Conservation (phyloP, 2,888 invertebrate species). For the Papilio elwesi region DNA sequence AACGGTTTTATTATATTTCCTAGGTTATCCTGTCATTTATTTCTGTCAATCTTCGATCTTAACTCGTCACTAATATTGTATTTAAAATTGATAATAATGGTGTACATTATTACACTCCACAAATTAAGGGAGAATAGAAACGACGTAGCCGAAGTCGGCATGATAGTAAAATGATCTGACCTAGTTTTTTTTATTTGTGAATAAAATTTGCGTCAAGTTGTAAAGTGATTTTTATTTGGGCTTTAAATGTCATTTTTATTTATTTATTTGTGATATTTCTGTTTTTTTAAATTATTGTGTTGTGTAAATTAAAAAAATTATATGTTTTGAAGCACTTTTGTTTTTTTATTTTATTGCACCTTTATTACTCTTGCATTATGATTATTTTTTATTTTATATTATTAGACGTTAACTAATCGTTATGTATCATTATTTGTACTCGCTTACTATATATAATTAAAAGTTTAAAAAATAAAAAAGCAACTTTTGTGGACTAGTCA, state of each 20-base stretch:
- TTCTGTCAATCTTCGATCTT: no score
- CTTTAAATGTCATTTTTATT: conserved; percentile 24
- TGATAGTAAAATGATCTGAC: neutral
- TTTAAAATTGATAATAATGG: no score
- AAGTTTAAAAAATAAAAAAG: no score
- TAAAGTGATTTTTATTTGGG: neutral
- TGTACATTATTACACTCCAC: no score
- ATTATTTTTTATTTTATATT: conserved; percentile 38
- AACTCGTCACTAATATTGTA: no score
- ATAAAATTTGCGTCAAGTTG: neutral
- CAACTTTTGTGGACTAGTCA: no score
- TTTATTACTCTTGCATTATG: conserved; percentile 41
- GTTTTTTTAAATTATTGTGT: conserved; percentile 39
- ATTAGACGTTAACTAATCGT: neutral
- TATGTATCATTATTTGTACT: no score
- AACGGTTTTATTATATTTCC: no score
- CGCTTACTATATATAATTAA: no score
- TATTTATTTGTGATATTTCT: conserved; percentile 20
- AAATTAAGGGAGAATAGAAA: no score
- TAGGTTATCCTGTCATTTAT: no score
- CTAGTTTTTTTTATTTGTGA: neutral
- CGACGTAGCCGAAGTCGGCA: no score
- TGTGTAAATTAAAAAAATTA: conserved; percentile 64
- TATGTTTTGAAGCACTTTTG: conserved; percentile 72
- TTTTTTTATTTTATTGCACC: conserved; percentile 65